Evolutionary conservation across 2,113 vertebrate genomes (phyloP).

Genomic region (Nycticebus coucang): DNA sequence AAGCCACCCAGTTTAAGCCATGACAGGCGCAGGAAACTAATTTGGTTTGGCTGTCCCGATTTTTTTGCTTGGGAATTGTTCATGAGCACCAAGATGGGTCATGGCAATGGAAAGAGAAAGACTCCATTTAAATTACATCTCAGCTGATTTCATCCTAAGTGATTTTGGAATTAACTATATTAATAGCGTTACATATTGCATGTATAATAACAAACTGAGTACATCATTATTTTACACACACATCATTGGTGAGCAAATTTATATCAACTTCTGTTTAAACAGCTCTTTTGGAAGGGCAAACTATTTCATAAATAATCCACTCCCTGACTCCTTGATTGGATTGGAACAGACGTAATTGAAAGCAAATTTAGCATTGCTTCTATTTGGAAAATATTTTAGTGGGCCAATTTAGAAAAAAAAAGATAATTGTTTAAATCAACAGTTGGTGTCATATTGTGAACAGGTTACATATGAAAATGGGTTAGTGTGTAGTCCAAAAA

Average conservation of each 20-base stretch:
- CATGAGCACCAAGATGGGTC: neutral
- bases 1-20: neutral
- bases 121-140: neutral
- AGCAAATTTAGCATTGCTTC: neutral
- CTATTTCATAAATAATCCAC: neutral
- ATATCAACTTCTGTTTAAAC: constrained; percentile 11
- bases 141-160: neutral
- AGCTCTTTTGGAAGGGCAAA: neutral
- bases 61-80: neutral
- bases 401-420: constrained; percentile 23
- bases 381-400: constrained; percentile 34
- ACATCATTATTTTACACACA: neutral
- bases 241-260: neutral
- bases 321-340: neutral
- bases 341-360: neutral
- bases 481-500: neutral
- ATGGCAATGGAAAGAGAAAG: neutral
- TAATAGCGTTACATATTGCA: neutral
- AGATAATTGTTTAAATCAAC: neutral
- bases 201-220: neutral
- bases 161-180: constrained; percentile 10
- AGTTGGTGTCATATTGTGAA: neutral
- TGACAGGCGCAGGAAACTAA: too few species aligned
- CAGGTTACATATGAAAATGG: neutral
- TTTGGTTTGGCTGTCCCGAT: neutral